Percentiles rank a stretch among this genome's conserved stretches.
These are phyloP conservation scores for Neelides sp. DNA, from an alignment of 1,140 invertebrate genomes.

Conservation along the genomic window DNA sequence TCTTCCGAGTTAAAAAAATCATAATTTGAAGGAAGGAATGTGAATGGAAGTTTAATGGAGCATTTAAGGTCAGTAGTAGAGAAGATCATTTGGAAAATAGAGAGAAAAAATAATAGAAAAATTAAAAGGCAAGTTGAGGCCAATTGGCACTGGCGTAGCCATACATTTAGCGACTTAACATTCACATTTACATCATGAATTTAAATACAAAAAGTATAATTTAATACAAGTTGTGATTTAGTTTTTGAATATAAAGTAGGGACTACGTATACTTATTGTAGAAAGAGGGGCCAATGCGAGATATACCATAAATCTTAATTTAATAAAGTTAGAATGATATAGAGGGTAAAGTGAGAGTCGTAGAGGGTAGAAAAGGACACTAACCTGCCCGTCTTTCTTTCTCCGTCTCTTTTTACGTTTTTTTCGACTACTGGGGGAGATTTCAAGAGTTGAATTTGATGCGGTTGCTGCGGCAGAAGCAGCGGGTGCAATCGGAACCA, in stretches of 20 bases:
- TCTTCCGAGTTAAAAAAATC: no score
- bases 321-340: neutral
- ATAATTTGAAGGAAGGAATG: no score
- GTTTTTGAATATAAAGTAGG: conserved; percentile 3
- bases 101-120: no score
- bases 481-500: conserved; percentile 29
- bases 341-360: neutral
- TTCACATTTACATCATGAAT: neutral
- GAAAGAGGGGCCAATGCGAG: neutral
- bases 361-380: conserved; percentile 17
- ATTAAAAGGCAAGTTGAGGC: neutral
- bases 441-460: conserved; percentile 15
- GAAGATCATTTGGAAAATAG: no score
- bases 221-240: neutral
- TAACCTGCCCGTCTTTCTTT: conserved; percentile 31
- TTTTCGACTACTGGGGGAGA: conserved; percentile 29
- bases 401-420: conserved; percentile 31
- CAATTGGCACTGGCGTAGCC: no score
- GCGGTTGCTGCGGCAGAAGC: conserved; percentile 19
- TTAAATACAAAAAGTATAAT: conserved; percentile 1
- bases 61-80: no score
- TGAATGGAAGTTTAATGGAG: no score
- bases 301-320: neutral
- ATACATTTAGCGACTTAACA: no score
- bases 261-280: neutral